Conservation (phyloP, 2,888 invertebrate species). For the Ophion obscuratus region DNA sequence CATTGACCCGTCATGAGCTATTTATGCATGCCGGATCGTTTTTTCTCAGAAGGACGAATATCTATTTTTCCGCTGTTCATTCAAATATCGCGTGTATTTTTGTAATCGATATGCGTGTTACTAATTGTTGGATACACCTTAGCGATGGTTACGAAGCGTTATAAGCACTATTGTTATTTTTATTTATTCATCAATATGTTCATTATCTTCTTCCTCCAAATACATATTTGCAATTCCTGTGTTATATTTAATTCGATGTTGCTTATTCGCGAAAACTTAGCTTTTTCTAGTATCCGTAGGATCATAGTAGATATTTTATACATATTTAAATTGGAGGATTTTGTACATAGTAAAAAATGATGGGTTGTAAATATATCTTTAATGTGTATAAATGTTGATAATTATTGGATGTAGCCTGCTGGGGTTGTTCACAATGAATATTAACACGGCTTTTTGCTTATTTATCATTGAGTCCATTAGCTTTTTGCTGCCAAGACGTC, state of each 20-base stretch:
- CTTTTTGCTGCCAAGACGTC: background rate
- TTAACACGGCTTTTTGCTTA: background rate
- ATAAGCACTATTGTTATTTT: background rate
- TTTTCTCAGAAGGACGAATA: background rate
- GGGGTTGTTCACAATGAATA: background rate
- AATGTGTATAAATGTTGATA: background rate
- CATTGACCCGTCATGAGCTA: conserved; percentile 35
- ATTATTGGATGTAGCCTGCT: background rate
- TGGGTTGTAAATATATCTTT: background rate
- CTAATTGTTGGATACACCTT: background rate
- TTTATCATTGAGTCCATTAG: background rate
- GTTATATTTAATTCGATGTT: background rate
- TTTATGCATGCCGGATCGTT: conserved; percentile 6
- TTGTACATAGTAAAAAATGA: background rate
- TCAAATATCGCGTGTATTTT: background rate
- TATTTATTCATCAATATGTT: background rate
- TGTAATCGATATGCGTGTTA: background rate
- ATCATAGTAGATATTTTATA: background rate
- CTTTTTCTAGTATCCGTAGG: background rate
- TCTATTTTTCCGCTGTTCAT: conserved; percentile 10
- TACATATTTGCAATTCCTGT: background rate
- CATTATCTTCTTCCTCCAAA: background rate
- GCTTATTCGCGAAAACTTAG: background rate
- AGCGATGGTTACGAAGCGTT: background rate
- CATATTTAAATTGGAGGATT: background rate